Base-by-base conservation (phyloP, 2,888 invertebrate species). In the Dryocosmus kuriphilus region DNA sequence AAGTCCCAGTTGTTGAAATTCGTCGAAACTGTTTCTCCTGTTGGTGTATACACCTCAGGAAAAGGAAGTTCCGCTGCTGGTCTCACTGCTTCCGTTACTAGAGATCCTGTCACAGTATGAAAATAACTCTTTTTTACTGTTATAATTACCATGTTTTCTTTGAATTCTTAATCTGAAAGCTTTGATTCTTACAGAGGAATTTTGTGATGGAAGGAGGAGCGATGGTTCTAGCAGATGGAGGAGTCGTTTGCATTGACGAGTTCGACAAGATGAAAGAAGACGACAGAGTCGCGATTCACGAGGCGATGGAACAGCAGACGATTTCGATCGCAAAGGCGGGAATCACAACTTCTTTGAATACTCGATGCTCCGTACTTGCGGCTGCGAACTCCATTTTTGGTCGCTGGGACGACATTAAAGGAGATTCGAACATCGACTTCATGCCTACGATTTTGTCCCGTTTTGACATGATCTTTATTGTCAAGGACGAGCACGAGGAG, bases 201-300 rank as follows among this genome's bases (percentile, higher is more conserved):
- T 99, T 98, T 92, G 95, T 99, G 6, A 97, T 99, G 97, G 99
- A 99, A 92, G 99, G 99, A 16, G 99, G 99, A 14, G 99, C 99
- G 1, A 99, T 99, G 99, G 99, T 99, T 32, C 92, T 99, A 55
- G 99, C 99, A 0, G 99, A 99, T 92, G 99, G 99, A 5, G 99
- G 99, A 38, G 98, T 99, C 1, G 99, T 99, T 0, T 99, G 99
- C 91, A 99, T 99, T 90, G 99, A 99, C 92, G 99, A 99, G 92
- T 99, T 99, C 92, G 99, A 99, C 92, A 99, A 99, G 93, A 99
- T 99, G 99, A 94, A 98, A 76, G 99, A 99, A 92, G 99, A 99
- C 90, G 99, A 99, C 92, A 94, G 99, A 83, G 99, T 99, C 11
- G 99, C 99, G 61, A 99, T 99, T 89, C 99, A 99, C 92, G 99